These are phyloP conservation scores for Oreonectes daqikongensis DNA, from an alignment of 2,797 vertebrate genomes.

Conservation along the genomic window DNA sequence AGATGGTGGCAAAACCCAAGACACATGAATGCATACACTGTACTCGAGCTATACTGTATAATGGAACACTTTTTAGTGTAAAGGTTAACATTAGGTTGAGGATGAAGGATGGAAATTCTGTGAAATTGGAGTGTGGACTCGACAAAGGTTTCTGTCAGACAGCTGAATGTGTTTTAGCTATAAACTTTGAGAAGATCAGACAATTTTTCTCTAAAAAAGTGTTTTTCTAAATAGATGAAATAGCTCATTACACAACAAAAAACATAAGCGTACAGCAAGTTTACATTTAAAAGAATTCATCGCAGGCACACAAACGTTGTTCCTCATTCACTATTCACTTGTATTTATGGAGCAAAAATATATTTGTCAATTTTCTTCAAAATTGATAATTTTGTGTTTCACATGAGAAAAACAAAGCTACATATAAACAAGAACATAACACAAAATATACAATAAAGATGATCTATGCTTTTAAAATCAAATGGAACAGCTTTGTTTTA, in stretches of 20 bases:
- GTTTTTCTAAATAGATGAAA: too few species aligned
- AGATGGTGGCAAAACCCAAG: slow-evolving; percentile 20
- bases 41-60: slow-evolving; percentile 14
- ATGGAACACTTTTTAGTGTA: slow-evolving; percentile 20
- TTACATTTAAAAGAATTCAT: not conserved
- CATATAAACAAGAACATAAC: too few species aligned
- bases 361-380: too few species aligned
- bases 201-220: not conserved
- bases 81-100: not conserved
- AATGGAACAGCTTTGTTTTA: too few species aligned
- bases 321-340: not conserved
- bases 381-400: too few species aligned
- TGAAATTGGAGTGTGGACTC: not conserved
- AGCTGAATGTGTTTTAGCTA: not conserved
- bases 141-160: not conserved
- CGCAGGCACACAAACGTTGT: not conserved
- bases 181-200: not conserved
- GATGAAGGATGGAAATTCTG: slow-evolving; percentile 2
- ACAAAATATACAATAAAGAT: too few species aligned
- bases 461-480: too few species aligned
- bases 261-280: not conserved
- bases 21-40: slow-evolving; percentile 10
- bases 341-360: not conserved
- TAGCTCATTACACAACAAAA: not conserved
- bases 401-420: too few species aligned